Conservation (phyloP, 2,797 vertebrate genomes). For the Rhyacichthys aspro region DNA sequence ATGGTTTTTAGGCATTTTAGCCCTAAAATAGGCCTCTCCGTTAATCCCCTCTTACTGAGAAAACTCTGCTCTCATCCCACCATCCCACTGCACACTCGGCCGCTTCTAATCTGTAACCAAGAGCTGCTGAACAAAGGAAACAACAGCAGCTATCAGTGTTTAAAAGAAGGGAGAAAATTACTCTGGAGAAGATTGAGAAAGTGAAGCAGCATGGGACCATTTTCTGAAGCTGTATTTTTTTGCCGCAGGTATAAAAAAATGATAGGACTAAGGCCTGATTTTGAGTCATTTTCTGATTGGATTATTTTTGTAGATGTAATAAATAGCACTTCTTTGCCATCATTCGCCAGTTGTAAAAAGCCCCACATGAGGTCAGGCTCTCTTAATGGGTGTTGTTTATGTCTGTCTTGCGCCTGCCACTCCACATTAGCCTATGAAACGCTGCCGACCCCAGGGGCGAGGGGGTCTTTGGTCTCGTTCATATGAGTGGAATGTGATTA, state of each 20-base stretch:
- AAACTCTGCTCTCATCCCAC: constrained; percentile 57
- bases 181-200: neutral
- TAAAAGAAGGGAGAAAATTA: constrained; percentile 4
- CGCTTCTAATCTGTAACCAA: constrained; percentile 64
- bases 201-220: no score
- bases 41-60: constrained; percentile 68
- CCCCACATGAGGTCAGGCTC: constrained; percentile 48
- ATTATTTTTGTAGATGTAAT: neutral
- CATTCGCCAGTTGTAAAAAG: constrained; percentile 46
- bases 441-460: constrained; percentile 40
- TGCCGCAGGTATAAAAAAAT: no score
- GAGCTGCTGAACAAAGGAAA: constrained; percentile 14
- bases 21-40: constrained; percentile 68
- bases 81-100: constrained; percentile 22
- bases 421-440: constrained; percentile 63
- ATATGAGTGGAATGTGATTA: constrained; percentile 61
- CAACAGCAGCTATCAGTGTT: constrained; percentile 9
- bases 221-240: no score
- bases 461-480: constrained; percentile 52
- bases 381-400: constrained; percentile 65
- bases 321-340: constrained; percentile 4
- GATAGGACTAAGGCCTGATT: no score
- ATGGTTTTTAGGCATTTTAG: constrained; percentile 71
- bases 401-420: constrained; percentile 63
- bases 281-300: neutral